Base-by-base conservation (phyloP, 2,888 invertebrate genomes). In the Nymphalis polychloros region DNA sequence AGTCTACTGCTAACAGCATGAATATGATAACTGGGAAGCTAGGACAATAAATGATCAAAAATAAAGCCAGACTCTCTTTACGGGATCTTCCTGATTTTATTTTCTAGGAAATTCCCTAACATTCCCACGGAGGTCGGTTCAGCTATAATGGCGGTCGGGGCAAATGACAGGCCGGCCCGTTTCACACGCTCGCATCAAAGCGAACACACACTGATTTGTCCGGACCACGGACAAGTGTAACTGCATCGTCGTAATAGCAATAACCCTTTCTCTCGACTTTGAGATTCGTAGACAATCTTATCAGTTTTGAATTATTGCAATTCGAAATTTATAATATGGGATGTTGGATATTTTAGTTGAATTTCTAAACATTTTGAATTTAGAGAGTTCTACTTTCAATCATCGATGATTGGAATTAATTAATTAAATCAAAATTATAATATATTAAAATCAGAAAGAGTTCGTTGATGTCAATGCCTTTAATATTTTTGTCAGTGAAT, bases 91-190 rank as follows among this genome's bases (percentile, higher is more conserved):
- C 55, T 35, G 61, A 61, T 48, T 60, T 48, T 48, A 48, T n/a
- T 27, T 41, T 49, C n/a, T 66, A 53, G 47, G 27, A 65, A 65
- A 75, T 75, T 63, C 67, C 70, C 53, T 31, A 67, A 65, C 67
- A 69, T 79, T 78, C 79, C 78, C 78, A 78, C 79, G 78, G 74
- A 74, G 75, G 75, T 73, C 73, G 72, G 69, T 55, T 35, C 49
- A 48, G 66, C 67, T 62, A 72, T 75, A 76, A 76, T 74, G 73
- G 71, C 53, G 53, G 53, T 73, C 73, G 76, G 72, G 75, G 79
- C 79, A 82, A 82, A 82, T 82, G 81, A 82, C 81, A 82, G 80
- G 75, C 79, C 78, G 77, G 73, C 69, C 69, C 72, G 71, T 72
- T 81, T 81, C 81, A 81, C 81, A 81, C 81, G 81, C 75, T 73